Evolutionary conservation across 2,797 vertebrate genomes (phyloP), one percentile per base, ranked within the genome.

Genomic region (Lagodon rhomboides): DNA sequence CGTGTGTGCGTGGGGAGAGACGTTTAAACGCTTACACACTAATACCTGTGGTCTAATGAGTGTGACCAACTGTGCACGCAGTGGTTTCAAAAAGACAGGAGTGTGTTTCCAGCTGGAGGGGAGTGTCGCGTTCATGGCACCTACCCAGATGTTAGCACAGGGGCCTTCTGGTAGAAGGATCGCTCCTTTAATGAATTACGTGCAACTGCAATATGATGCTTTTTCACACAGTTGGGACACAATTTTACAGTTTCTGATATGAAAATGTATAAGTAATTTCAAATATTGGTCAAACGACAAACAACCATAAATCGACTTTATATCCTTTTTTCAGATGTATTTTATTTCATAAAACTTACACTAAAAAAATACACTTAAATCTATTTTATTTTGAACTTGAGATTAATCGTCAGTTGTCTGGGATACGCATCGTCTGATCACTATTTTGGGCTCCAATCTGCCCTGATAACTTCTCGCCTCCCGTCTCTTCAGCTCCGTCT

Each of bases 61-160:
- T 38, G 22, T 50, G 58, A 70, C 78, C 58, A 38, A 60, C 70
- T 22, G 10, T 43, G 60, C 51, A 0, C 44, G 49, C 47, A 11
- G 46, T 49, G 17, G 53, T 50, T 76, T 69, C 49, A 65, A 8
- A n/a, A 68, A 23, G 47, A 71, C 82, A 67, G 12, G 53, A 58
- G 67, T 3, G 15, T 18, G 49, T 58, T 75, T 78, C 73, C 74
- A 89, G 70, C 75, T 81, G 74, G 49, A 73, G 76, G 59, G 66
- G 61, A 61, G 72, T 13, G 46, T 87, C 77, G 77, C 51, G 3
- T 22, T 85, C 27, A 50, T 18, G 54, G 69, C 73, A 18, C 16
- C 68, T 72, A 62, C 73, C 59, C 81, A 88, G 79, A 76, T 83
- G 75, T 72, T 73, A 2, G 10, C 55, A n/a, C 5, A 12, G 20